A percentile compares a stretch with the other conserved stretches of the same genome.
phyloP scores from a whole-genome alignment of 2,113 vertebrate species.

The human (Homo sapiens) region GRCh38 chr7:91094001-91094500 shows the following conservation, averaged over 20 bases:
- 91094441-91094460: neutral
- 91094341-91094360: neutral
- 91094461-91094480: fast-evolving
- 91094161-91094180: too few relatives aligned
- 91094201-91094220: neutral
- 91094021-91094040: too few relatives aligned
- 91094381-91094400: neutral
- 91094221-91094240: neutral
- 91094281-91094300: neutral
- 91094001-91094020: too few relatives aligned
- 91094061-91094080: too few relatives aligned
- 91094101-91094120: too few relatives aligned
- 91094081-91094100: too few relatives aligned
- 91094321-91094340: neutral
- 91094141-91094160: too few relatives aligned
- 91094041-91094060: too few relatives aligned
- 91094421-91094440: neutral
- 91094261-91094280: neutral
- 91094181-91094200: neutral
- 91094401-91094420: neutral
- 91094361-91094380: neutral
- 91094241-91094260: neutral
- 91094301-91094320: neutral
- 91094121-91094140: too few relatives aligned
- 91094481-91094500: neutral